Conservation (phyloP, 2,113 vertebrate species). For the Drymodes brunneopygia region DNA sequence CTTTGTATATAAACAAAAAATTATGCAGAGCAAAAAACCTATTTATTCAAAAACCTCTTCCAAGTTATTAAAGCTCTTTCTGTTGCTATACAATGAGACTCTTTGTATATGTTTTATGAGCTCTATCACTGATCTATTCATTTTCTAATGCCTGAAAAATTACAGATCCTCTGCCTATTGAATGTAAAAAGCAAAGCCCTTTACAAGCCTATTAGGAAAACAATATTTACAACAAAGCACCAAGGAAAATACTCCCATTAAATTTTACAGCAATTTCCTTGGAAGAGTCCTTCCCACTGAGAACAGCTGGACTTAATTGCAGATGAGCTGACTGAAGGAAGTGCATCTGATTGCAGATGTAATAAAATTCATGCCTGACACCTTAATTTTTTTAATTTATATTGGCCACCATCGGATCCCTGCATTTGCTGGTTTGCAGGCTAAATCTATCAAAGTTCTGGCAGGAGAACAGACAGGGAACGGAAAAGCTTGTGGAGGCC, state of each 20-base stretch:
- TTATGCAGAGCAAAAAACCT: neutral
- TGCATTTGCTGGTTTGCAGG: slow-evolving; percentile 31
- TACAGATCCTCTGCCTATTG: neutral
- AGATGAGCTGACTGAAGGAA: slow-evolving; percentile 21
- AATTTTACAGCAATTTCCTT: slow-evolving; percentile 40
- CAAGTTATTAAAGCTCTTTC: neutral
- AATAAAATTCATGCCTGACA: slow-evolving; percentile 46
- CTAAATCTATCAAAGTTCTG: slow-evolving; percentile 34
- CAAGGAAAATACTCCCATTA: slow-evolving; percentile 25
- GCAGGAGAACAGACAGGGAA: slow-evolving; percentile 8
- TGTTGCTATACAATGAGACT: neutral
- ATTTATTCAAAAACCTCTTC: neutral
- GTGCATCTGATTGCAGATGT: slow-evolving; percentile 42
- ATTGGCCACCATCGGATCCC: neutral
- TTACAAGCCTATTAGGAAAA: slow-evolving; percentile 55
- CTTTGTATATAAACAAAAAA: neutral
- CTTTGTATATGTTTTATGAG: neutral
- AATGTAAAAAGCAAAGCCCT: slow-evolving; percentile 9
- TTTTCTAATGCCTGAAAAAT: slow-evolving; percentile 23
- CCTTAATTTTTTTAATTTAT: slow-evolving; percentile 42
- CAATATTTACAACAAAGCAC: slow-evolving; percentile 37
- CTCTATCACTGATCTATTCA: neutral
- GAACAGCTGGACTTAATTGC: slow-evolving; percentile 34
- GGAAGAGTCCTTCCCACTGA: neutral
- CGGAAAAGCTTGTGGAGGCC: slow-evolving; percentile 25